A percentile compares a stretch with the other conserved stretches of the same genome.
Evolutionary conservation across 2,797 vertebrate species (phyloP).

Genomic region (Salarias fasciatus): DNA sequence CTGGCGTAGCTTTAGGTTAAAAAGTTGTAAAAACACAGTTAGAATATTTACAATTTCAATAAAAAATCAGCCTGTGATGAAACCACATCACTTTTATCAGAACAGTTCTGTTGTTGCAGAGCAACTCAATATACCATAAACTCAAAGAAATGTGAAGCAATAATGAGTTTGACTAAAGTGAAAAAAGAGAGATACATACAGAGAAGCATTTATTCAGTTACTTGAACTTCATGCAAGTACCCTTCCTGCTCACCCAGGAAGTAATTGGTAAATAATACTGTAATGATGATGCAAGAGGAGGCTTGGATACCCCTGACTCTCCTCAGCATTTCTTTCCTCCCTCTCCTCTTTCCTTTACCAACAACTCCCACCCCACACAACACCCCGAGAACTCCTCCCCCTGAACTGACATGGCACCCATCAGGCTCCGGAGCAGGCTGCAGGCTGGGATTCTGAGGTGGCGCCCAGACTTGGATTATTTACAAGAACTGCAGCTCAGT

Average conservation of each 20-base stretch:
- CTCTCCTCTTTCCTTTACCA: slow-evolving; percentile 60
- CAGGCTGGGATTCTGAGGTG: slow-evolving; percentile 82
- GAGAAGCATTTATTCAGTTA: slow-evolving; percentile 33
- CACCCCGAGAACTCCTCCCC: slow-evolving; percentile 31
- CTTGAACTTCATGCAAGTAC: slow-evolving; percentile 15
- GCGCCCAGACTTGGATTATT: slow-evolving; percentile 84
- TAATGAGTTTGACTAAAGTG: not conserved
- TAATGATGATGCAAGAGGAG: slow-evolving; percentile 70
- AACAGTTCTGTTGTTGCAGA: no score
- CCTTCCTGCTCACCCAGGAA: slow-evolving; percentile 12
- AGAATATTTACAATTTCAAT: no score
- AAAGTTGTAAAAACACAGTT: no score
- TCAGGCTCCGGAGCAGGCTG: slow-evolving; percentile 70
- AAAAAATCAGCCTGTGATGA: no score
- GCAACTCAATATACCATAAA: no score
- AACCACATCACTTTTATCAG: no score
- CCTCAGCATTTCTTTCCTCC: slow-evolving; percentile 29
- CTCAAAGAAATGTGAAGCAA: not conserved
- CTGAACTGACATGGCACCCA: slow-evolving; percentile 74
- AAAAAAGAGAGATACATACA: slow-evolving; percentile 19
- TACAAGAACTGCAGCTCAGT: slow-evolving; percentile 80
- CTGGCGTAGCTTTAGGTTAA: no score
- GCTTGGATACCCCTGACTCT: slow-evolving; percentile 41
- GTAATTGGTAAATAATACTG: slow-evolving; percentile 26
- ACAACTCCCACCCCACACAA: slow-evolving; percentile 13